Evolutionary conservation across 2,888 invertebrate genomes (phyloP).

Genomic region (Dusona sp.): DNA sequence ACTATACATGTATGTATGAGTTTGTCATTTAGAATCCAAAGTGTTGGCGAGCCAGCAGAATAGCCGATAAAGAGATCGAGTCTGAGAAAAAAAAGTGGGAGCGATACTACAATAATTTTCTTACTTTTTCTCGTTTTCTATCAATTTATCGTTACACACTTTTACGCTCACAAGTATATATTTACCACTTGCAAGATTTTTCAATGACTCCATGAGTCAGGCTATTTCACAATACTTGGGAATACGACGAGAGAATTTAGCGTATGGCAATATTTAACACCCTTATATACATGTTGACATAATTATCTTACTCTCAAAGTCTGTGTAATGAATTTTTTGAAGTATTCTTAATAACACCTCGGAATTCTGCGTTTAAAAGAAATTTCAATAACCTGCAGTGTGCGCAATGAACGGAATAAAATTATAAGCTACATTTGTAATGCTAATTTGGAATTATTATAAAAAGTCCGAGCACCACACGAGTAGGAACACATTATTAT

Average conservation of each 20-base stretch:
- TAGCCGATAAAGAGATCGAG: neutral
- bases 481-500: neutral
- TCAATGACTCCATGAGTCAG: constrained; percentile 44
- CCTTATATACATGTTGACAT: neutral
- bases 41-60: constrained; percentile 13
- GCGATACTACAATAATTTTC: constrained; percentile 1
- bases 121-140: constrained; percentile 8
- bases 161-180: neutral
- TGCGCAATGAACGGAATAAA: neutral
- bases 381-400: neutral
- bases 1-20: neutral
- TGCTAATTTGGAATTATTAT: neutral
- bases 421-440: neutral
- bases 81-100: neutral
- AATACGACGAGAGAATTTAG: neutral
- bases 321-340: neutral
- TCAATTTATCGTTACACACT: constrained; percentile 22
- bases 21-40: constrained; percentile 38
- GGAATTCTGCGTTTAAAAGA: neutral
- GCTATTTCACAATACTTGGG: constrained; percentile 35
- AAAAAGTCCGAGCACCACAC: neutral
- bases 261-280: constrained; percentile 25
- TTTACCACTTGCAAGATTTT: constrained; percentile 7
- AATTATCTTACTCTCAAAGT: neutral
- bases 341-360: neutral